Base-by-base conservation (phyloP, 1,140 invertebrate species). In the Thaumetopoea pityocampa region DNA sequence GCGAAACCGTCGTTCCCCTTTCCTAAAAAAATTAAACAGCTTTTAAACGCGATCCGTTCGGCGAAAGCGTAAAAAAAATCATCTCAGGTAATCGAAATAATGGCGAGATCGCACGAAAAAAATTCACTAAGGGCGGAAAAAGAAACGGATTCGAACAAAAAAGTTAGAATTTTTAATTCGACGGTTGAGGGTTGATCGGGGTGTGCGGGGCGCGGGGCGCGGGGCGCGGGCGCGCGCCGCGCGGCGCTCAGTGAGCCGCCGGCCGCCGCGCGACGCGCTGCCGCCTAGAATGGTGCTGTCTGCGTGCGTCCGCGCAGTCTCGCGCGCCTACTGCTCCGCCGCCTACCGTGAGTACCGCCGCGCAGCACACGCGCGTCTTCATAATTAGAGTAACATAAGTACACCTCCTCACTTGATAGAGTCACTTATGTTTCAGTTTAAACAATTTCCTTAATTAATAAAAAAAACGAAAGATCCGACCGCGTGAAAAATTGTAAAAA, bases 71-170 rank as follows among this genome's bases (percentile, higher is more conserved):
- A 66, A 66, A 73, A 74, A 76, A 79, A 77, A 61, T 57, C 65
- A 77, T 74, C 79, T 76, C 79, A 83, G 79, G 79, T 83, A 83
- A 80, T 78, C 70, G 72, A 72, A 77, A 82, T 77, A 82, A 82
- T 79, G 55, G 74, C 68, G 71, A 69, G 59, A 47, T 44, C 55
- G 50, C 66, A 67, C 67, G 65, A 80, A 82, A 83, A 83, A 83
- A 83, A 80, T 67, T 74, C 72, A 77, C 76, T 71, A 74, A 77
- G 73, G 76, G 74, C 71, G 76, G 70, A 81, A 79, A 71, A 82
- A 79, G 73, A 71, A 79, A 83, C 74, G 73, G 74, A 83, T 83
- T 83, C 60, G 57, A 49, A 70, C 42, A 80, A 83, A 83, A 81
- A 83, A 77, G 66, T 74, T 30, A 7, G 62, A 72, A 74, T 67